These are phyloP conservation scores for Azemiops feae DNA, from an alignment of 2,113 vertebrate species.

Conservation along the genomic window DNA sequence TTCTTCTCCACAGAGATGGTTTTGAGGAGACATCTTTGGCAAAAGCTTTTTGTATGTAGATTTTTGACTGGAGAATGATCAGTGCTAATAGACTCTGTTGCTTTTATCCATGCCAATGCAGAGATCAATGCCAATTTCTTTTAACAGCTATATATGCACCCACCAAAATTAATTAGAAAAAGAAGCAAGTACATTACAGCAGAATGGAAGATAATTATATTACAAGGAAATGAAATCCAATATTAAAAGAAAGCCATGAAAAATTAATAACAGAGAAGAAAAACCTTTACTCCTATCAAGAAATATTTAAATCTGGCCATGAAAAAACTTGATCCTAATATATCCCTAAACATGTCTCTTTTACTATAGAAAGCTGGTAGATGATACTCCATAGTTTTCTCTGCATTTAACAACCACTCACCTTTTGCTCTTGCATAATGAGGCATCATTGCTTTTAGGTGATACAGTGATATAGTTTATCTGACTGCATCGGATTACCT, in stretches of 20 bases:
- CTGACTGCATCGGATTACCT: constrained; percentile 9
- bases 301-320: neutral
- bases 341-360: constrained; percentile 22
- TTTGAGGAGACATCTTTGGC: neutral
- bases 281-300: neutral
- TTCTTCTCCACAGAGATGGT: neutral
- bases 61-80: neutral
- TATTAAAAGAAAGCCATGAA: neutral
- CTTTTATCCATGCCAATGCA: neutral
- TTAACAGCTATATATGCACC: neutral
- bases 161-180: neutral
- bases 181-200: neutral
- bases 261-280: neutral
- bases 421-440: constrained; percentile 27
- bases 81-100: neutral
- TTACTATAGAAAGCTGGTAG: constrained; percentile 9
- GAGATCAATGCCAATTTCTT: neutral
- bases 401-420: constrained; percentile 4
- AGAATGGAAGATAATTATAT: neutral
- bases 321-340: constrained; percentile 33
- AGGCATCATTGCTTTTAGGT: constrained; percentile 40
- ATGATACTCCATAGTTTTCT: neutral
- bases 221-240: neutral
- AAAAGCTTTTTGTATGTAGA: neutral
- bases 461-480: constrained; percentile 28